Conservation (phyloP, 2,888 invertebrate species). For the Hylaea fasciaria region DNA sequence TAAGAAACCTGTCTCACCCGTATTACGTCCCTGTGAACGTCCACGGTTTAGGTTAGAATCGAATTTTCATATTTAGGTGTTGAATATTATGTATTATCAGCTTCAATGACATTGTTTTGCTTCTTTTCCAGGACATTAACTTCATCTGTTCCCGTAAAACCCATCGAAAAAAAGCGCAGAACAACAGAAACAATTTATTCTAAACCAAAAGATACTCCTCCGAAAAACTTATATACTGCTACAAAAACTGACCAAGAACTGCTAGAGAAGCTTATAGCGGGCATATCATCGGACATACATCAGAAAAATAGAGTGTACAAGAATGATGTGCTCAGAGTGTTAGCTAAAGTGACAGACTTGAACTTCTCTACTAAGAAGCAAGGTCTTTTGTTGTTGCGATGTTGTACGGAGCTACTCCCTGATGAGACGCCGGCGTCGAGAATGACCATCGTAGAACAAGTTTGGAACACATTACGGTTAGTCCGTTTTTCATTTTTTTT, state of each 20-base stretch:
- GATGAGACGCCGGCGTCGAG: slow-evolving; percentile 77
- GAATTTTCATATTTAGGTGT: neutral
- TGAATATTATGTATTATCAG: neutral
- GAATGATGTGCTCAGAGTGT: slow-evolving; percentile 70
- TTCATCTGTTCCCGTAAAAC: neutral
- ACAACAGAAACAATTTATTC: neutral
- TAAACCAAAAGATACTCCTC: slow-evolving; percentile 10
- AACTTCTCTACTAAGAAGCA: slow-evolving; percentile 76
- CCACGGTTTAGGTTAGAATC: slow-evolving; percentile 52
- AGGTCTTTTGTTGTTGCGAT: slow-evolving; percentile 78
- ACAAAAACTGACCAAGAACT: slow-evolving; percentile 58
- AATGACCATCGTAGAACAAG: slow-evolving; percentile 76
- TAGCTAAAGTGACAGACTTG: slow-evolving; percentile 67
- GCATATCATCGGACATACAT: slow-evolving; percentile 70
- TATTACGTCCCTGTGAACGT: slow-evolving; percentile 30
- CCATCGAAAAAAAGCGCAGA: slow-evolving; percentile 7
- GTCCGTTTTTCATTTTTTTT: slow-evolving; percentile 23
- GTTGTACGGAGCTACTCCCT: slow-evolving; percentile 83
- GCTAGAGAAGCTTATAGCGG: slow-evolving; percentile 70
- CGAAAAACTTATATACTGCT: slow-evolving; percentile 1
- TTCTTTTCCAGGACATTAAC: slow-evolving; percentile 17
- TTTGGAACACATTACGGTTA: slow-evolving; percentile 84
- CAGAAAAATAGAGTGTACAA: slow-evolving; percentile 77
- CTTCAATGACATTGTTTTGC: neutral
- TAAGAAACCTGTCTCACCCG: slow-evolving; percentile 41